phyloP scores from a whole-genome alignment of 2,888 invertebrate genomes.

The Hemaris fuciformis region DNA sequence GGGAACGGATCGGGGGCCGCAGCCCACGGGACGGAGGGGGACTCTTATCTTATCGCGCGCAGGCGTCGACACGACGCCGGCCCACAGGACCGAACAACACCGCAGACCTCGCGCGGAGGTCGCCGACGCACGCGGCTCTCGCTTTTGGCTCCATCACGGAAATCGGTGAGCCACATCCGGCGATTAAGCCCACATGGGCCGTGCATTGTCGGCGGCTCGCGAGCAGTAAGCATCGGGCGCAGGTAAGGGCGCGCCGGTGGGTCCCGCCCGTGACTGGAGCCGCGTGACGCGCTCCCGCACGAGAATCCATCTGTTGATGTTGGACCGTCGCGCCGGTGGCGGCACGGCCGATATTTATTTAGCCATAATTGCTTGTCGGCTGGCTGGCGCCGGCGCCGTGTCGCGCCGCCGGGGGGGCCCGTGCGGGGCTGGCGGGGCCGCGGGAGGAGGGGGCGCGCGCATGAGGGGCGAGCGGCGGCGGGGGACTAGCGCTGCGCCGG shows the following conservation, averaged over 20 bases:
- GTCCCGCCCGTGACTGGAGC: neutral
- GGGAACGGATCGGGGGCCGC: conserved; percentile 21
- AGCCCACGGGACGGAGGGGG: conserved; percentile 24
- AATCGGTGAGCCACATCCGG: conserved; percentile 54
- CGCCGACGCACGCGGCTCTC: conserved; percentile 21
- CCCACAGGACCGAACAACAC: conserved; percentile 48
- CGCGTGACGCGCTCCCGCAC: conserved; percentile 14
- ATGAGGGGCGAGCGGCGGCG: conserved; percentile 28
- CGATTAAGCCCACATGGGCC: conserved; percentile 55
- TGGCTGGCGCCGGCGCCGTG: conserved; percentile 78
- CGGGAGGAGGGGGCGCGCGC: conserved; percentile 27
- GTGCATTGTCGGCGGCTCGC: conserved; percentile 39
- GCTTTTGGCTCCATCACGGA: conserved; percentile 35
- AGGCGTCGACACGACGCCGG: conserved; percentile 56
- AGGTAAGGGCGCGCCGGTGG: neutral
- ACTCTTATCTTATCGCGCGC: conserved; percentile 50
- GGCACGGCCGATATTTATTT: conserved; percentile 80
- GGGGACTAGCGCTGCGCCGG: conserved; percentile 45
- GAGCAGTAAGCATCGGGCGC: neutral
- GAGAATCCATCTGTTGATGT: conserved; percentile 69
- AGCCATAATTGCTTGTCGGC: conserved; percentile 81
- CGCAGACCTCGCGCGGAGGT: conserved; percentile 31
- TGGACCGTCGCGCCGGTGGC: conserved; percentile 60
- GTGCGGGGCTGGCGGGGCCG: conserved; percentile 45
- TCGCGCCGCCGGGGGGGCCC: conserved; percentile 50